Conservation (phyloP, 2,113 vertebrate species). For the Phalacrocorax carbo region DNA sequence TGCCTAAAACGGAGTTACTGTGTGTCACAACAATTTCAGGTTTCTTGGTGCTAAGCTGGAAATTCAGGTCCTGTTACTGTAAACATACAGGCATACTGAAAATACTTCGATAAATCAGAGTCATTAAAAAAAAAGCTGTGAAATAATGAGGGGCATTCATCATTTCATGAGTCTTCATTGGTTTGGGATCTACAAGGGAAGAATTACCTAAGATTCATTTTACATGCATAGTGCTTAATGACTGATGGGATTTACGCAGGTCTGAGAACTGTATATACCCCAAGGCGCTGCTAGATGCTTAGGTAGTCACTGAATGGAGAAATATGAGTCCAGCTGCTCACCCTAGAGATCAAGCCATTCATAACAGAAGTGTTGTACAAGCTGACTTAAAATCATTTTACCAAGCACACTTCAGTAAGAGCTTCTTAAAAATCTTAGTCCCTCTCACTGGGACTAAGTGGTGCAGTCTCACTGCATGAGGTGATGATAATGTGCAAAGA, state of each 20-base stretch:
- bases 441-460: background rate
- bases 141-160: background rate
- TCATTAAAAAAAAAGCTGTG: background rate
- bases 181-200: background rate
- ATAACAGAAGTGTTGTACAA: background rate
- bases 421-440: background rate
- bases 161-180: background rate
- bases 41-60: background rate
- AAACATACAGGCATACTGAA: background rate
- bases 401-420: background rate
- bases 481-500: background rate
- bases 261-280: background rate
- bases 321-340: background rate
- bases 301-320: background rate
- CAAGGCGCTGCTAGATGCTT: background rate
- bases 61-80: background rate
- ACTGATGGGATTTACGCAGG: background rate
- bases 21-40: background rate
- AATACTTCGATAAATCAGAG: background rate
- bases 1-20: background rate
- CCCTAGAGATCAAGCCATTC: background rate
- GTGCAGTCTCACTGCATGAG: background rate
- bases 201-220: background rate
- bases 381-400: background rate
- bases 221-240: background rate